A percentile compares a stretch with the other conserved stretches of the same genome.
Evolutionary conservation across 2,113 vertebrate genomes (phyloP).

Genomic region (Atlantisia rogersi): DNA sequence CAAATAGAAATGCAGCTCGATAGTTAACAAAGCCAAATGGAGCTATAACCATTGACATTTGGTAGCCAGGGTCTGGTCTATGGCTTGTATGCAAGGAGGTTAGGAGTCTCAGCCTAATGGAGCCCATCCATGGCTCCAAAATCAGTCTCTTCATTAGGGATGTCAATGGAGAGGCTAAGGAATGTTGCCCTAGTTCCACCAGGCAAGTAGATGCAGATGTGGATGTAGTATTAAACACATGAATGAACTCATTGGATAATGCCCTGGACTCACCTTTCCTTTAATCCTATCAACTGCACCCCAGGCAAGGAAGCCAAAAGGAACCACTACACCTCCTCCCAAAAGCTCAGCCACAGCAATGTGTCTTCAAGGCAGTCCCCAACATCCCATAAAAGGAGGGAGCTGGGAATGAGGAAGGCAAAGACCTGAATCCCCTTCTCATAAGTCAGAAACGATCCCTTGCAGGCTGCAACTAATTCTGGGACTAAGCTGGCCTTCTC

Average conservation of each 20-base stretch:
- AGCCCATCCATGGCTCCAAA: not conserved
- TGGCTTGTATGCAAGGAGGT: not conserved
- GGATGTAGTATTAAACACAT: not conserved
- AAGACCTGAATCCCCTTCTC: not conserved
- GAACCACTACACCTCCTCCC: not conserved
- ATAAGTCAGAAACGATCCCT: not conserved
- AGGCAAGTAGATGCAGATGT: not conserved
- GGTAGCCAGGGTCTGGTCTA: not conserved
- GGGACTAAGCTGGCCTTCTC: not conserved
- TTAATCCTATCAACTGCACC: not conserved
- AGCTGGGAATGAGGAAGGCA: not conserved
- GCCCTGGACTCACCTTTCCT: not conserved
- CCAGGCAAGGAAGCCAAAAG: not conserved
- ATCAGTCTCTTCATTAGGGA: not conserved
- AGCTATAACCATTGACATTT: not conserved
- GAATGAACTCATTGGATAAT: not conserved
- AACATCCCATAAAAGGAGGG: not conserved
- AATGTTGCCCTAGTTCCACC: not conserved
- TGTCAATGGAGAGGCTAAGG: not conserved
- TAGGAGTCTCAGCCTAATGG: not conserved
- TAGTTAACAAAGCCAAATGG: conserved; percentile 1
- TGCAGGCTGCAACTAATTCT: not conserved
- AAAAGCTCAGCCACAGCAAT: not conserved
- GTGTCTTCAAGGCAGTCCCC: not conserved
- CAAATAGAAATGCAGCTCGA: conserved; percentile 6